A percentile compares a stretch with the other conserved stretches of the same genome.
Conservation (phyloP, 2,113 vertebrate genomes). For the Myotis davidii region DNA sequence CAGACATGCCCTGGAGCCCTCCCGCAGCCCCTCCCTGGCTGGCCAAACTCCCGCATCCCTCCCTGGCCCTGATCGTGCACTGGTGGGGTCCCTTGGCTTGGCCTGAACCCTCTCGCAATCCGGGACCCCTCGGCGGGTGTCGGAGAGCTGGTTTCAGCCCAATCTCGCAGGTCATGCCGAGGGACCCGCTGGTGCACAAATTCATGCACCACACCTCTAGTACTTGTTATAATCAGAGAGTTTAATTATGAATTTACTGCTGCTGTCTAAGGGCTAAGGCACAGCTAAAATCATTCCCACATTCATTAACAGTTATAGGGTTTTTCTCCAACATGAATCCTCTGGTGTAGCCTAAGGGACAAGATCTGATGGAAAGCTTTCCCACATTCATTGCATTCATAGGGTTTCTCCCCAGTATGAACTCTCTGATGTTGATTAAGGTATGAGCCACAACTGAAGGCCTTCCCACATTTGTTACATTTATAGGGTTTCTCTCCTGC, state of each 20-base stretch:
- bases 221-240: slow-evolving; percentile 39
- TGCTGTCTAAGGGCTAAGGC: slow-evolving; percentile 60
- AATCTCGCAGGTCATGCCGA: no score
- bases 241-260: slow-evolving; percentile 66
- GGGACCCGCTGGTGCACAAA: no score
- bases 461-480: slow-evolving; percentile 74
- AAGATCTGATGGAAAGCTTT: slow-evolving; percentile 79
- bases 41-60: no score
- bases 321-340: slow-evolving; percentile 74
- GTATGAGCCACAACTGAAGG: slow-evolving; percentile 70
- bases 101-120: no score
- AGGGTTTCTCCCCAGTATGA: slow-evolving; percentile 80
- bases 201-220: not conserved
- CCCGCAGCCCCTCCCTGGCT: no score
- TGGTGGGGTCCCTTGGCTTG: no score
- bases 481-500: slow-evolving; percentile 73
- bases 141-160: no score
- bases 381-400: slow-evolving; percentile 75
- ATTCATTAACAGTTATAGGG: slow-evolving; percentile 60
- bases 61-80: no score
- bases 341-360: slow-evolving; percentile 76
- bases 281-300: slow-evolving; percentile 69
- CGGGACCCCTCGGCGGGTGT: no score
- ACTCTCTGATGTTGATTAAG: slow-evolving; percentile 77
- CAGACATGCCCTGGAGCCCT: no score